Conservation (phyloP, 2,113 vertebrate genomes). For the Tachysurus fulvidraco region DNA sequence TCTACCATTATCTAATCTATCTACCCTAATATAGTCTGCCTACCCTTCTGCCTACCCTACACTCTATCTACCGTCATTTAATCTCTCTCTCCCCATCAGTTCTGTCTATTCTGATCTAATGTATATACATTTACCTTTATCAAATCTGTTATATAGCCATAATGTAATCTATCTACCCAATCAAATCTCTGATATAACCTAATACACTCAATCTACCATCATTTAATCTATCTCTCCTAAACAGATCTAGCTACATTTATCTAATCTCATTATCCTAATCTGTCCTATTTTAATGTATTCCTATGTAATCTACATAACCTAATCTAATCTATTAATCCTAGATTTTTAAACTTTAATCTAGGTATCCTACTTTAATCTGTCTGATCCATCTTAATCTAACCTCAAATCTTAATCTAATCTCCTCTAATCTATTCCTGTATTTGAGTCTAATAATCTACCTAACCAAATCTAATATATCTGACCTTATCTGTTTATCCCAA, state of each 20-base stretch:
- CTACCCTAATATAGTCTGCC: background rate
- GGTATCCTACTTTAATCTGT: background rate
- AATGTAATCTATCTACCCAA: no score
- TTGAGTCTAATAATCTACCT: background rate
- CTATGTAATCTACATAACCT: background rate
- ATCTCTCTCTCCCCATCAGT: background rate
- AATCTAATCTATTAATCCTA: background rate
- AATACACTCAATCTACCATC: background rate
- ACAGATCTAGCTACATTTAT: background rate
- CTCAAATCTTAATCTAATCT: no score
- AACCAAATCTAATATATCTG: background rate
- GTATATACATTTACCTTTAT: no score
- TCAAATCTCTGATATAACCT: background rate
- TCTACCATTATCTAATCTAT: no score
- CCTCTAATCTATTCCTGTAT: no score
- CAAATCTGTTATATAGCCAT: no score
- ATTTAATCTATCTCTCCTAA: background rate
- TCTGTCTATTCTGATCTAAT: no score
- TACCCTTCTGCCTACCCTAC: no score
- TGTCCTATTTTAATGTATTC: no score
- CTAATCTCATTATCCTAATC: background rate
- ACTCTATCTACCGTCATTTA: background rate
- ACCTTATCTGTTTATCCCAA: background rate
- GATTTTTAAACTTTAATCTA: background rate
- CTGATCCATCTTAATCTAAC: no score